phyloP scores from a whole-genome alignment of 2,113 vertebrate genomes.

The Lophura nycthemera region DNA sequence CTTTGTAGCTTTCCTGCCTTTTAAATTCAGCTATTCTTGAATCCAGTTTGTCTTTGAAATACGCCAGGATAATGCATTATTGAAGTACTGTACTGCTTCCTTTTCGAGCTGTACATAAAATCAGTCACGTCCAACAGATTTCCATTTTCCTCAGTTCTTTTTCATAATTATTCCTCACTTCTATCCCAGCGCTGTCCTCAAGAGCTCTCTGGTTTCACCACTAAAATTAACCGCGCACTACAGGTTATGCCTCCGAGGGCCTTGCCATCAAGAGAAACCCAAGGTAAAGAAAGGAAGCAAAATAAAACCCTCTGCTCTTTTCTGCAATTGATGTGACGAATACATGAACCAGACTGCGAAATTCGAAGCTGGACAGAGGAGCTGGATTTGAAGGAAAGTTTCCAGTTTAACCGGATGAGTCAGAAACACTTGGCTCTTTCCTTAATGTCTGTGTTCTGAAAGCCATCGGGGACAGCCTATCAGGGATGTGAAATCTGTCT shows the following conservation, averaged over 20 bases:
- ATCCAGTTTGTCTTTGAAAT: conserved; percentile 62
- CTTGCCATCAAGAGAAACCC: background rate
- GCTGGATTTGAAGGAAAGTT: background rate
- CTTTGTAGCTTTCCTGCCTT: conserved; percentile 52
- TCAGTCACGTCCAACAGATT: conserved; percentile 54
- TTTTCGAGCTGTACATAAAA: conserved; percentile 51
- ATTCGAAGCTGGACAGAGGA: background rate
- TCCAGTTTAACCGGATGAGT: background rate
- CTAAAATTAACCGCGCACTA: conserved; percentile 21
- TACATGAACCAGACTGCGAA: background rate
- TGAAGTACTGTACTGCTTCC: conserved; percentile 25
- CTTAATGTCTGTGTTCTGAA: background rate
- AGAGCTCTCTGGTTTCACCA: conserved; percentile 1
- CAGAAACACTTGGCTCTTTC: background rate
- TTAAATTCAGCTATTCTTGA: conserved; percentile 53
- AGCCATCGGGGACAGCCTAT: accelerated
- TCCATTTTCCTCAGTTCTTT: conserved; percentile 53
- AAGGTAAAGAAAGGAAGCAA: background rate
- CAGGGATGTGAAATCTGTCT: background rate
- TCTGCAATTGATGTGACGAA: background rate
- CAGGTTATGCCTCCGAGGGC: conserved; percentile 34
- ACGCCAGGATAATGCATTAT: conserved; percentile 49
- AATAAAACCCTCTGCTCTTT: background rate
- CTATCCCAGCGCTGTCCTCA: conserved; percentile 3
- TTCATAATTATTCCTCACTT: conserved; percentile 59